Conservation (phyloP, 2,888 invertebrate genomes). For the Sycophila texana region DNA sequence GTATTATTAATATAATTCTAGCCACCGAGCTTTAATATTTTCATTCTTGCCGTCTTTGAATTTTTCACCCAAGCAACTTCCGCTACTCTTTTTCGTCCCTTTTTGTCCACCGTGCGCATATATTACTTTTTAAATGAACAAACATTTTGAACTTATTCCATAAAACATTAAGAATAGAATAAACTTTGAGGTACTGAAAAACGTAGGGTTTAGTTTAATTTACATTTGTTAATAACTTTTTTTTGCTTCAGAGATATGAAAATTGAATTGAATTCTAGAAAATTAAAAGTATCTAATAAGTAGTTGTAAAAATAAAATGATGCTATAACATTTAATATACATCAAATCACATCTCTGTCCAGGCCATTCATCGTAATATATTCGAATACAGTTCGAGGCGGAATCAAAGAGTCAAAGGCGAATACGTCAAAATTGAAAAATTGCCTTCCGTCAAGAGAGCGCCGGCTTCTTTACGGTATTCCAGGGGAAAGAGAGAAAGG, state of each 20-base stretch:
- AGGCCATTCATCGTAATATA: conserved; percentile 11
- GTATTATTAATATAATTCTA: conserved; percentile 71
- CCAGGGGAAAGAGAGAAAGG: conserved; percentile 12
- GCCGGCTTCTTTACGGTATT: conserved; percentile 38
- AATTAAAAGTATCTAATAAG: too few species aligned
- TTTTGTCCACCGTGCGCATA: background rate
- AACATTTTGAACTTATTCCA: background rate
- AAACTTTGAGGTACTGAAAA: too few species aligned
- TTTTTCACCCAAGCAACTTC: conserved; percentile 60
- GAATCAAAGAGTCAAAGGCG: conserved; percentile 25
- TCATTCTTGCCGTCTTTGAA: conserved; percentile 60
- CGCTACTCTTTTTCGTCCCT: conserved; percentile 15
- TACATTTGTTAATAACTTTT: too few species aligned
- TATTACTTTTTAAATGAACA: conserved; percentile 5
- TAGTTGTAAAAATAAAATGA: too few species aligned
- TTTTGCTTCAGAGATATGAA: too few species aligned
- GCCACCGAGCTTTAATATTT: conserved; percentile 66
- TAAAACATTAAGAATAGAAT: too few species aligned
- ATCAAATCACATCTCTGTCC: conserved; percentile 26
- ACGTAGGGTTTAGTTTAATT: too few species aligned
- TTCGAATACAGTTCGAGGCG: background rate
- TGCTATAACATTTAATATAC: conserved; percentile 34
- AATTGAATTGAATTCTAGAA: too few species aligned
- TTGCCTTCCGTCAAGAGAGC: conserved; percentile 42
- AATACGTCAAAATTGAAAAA: conserved; percentile 56